Conservation (phyloP, 1,140 invertebrate genomes). For the Lordiphosa stackelbergi region DNA sequence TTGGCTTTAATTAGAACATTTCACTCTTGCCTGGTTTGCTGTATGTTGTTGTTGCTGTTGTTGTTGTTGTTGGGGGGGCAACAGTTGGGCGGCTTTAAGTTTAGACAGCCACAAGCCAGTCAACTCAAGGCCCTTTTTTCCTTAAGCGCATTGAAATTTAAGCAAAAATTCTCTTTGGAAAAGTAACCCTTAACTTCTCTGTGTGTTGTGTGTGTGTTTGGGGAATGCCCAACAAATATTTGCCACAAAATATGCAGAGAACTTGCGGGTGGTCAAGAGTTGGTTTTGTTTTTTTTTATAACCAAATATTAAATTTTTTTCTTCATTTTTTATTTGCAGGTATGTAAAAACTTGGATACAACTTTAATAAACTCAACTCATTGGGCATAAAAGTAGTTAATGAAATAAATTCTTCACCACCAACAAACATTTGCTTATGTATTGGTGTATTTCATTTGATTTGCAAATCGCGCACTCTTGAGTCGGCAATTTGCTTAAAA, state of each 20-base stretch:
- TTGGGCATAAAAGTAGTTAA: too few relatives aligned
- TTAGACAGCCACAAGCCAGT: slow-evolving; percentile 23
- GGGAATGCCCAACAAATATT: slow-evolving; percentile 27
- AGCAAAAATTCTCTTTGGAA: slow-evolving; percentile 31
- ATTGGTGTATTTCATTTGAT: too few relatives aligned
- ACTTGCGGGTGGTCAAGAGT: slow-evolving; percentile 1
- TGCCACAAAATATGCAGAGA: slow-evolving; percentile 42
- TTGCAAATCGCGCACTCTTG: too few relatives aligned
- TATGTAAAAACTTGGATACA: not conserved
- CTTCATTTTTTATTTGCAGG: slow-evolving; percentile 14
- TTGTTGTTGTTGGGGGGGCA: slow-evolving; percentile 32
- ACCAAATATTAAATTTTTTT: not conserved
- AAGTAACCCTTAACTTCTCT: slow-evolving; percentile 21
- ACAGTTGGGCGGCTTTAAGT: slow-evolving; percentile 67
- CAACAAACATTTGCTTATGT: too few relatives aligned
- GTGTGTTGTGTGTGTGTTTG: not conserved
- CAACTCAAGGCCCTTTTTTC: slow-evolving; percentile 10
- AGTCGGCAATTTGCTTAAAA: too few relatives aligned
- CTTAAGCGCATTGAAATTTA: slow-evolving; percentile 41
- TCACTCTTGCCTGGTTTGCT: slow-evolving; percentile 44
- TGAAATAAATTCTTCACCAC: too few relatives aligned
- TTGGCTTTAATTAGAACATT: slow-evolving; percentile 74
- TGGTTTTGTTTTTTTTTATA: not conserved
- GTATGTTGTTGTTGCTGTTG: slow-evolving; percentile 14
- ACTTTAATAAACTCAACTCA: too few relatives aligned